Base-by-base conservation (phyloP, 2,113 vertebrate species). In the Bothrops jararaca region DNA sequence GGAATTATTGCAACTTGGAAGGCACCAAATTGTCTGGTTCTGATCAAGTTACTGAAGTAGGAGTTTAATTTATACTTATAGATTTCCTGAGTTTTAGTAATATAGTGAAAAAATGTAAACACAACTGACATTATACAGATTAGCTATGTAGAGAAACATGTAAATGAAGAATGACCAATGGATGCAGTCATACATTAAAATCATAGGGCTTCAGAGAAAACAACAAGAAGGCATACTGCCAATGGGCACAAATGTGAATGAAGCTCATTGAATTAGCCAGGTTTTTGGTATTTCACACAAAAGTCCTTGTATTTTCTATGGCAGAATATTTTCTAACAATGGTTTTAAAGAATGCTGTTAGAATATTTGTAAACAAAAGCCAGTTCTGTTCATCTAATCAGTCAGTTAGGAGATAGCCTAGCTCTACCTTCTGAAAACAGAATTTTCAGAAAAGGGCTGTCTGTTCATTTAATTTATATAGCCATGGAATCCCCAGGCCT, bases 141-240 rank as follows among this genome's bases (percentile, higher is more conserved):
- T 86, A 2, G 20, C 29, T 87, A 53, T n/a, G 9, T 92, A 22
- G 57, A 45, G 20, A 69, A 45, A 48, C 10, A 42, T 26, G 22
- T 50, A 64, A 64, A n/a, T 34, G 26, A 11, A 92, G 74, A 64
- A 52, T 45, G 92, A 92, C 45, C 29, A 93, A 94, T 93, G 93
- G 93, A 95, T 96, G 93, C 88, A 69, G 10, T 96, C 93, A 94
- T 93, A 57, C 58, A 88, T 88, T 8, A 89, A 92, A 88, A 90
- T 94, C 95, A 95, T 23, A 92, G 56, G 89, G 50, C 58, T 94
- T 91, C 92, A 95, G 94, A 95, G 91, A 20, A 48, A 93, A 92
- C 91, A 91, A 60, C 90, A 69, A 94, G 95, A 97, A 95, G 96
- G 45, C 90, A 93, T 54, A 3, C 87, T 90, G 80, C n/a, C 91